Evolutionary conservation across 2,113 vertebrate species (phyloP), one percentile per base, ranked within the genome.

Genomic region (Gallinago media): DNA sequence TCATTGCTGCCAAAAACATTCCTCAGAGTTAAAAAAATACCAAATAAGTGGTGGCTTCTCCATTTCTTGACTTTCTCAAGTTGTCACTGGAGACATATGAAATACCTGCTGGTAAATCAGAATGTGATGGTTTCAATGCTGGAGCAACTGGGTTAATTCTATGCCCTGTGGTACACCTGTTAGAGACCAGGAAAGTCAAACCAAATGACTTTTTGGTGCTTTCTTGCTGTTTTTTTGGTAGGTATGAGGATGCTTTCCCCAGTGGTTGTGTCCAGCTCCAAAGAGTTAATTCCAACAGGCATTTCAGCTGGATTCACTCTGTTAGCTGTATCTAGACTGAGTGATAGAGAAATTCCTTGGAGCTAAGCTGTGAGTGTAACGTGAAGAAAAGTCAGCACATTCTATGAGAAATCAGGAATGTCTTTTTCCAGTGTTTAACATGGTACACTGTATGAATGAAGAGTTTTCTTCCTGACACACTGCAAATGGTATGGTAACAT

Each of bases 321-420:
- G 49, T 76, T 89, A 59, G 44, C 84, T 93, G 23, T 87, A 87
- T 89, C 89, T 92, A 77, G 44, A n/a, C 70, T 58, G 81, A 92
- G 89, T 85, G 93, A 94, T 46, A 90, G 61, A 68, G 81, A 94
- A 88, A 96, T 88, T 95, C 87, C 55, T 94, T 73, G 77, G 42
- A 76, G 54, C 78, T 76, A 73, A 92, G 46, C 75, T 80, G 49
- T 92, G 92, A 95, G 94, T 95, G 94, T 74, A 82, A 80, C 0
- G 27, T 92, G 92, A 96, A 96, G 84, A 85, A 78, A 91, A 94
- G 81, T 95, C 89, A 96, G 94, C 89, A 83, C 4, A 68, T 62
- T 66, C 62, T 73, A 55, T 66, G 81, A 85, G 87, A 92, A 93
- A 82, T 62, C 71, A 82, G 32, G 49, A 40, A 49, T 93, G 66